These are phyloP conservation scores for Raphicerus campestris DNA, from an alignment of 2,113 vertebrate species.

Conservation along the genomic window DNA sequence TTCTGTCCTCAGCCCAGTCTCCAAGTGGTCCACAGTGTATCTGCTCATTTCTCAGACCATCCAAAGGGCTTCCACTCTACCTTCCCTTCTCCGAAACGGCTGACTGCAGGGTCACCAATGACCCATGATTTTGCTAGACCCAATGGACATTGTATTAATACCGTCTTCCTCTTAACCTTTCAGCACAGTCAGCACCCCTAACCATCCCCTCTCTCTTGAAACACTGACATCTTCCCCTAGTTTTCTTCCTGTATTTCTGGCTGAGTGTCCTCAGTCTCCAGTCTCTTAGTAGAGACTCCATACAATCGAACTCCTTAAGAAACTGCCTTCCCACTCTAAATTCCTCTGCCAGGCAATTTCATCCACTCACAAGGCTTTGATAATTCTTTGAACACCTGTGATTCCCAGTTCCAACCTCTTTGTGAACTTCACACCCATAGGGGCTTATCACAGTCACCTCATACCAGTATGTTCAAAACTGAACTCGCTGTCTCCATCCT, in stretches of 20 bases:
- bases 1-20: background rate
- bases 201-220: background rate
- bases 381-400: background rate
- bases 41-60: background rate
- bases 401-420: background rate
- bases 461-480: background rate
- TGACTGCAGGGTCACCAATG: background rate
- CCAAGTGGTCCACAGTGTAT: rapidly evolving
- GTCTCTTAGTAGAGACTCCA: background rate
- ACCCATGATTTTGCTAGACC: background rate
- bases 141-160: background rate
- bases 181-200: background rate
- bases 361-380: background rate
- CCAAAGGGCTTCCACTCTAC: background rate
- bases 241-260: background rate
- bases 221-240: background rate
- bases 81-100: background rate
- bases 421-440: background rate
- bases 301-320: rapidly evolving
- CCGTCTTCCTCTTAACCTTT: background rate
- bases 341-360: background rate
- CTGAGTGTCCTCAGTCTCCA: background rate
- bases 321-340: background rate
- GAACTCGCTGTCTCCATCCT: background rate
- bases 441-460: background rate